Evolutionary conservation across 2,888 invertebrate species (phyloP).

Genomic region (Pristionchus japonicus): DNA sequence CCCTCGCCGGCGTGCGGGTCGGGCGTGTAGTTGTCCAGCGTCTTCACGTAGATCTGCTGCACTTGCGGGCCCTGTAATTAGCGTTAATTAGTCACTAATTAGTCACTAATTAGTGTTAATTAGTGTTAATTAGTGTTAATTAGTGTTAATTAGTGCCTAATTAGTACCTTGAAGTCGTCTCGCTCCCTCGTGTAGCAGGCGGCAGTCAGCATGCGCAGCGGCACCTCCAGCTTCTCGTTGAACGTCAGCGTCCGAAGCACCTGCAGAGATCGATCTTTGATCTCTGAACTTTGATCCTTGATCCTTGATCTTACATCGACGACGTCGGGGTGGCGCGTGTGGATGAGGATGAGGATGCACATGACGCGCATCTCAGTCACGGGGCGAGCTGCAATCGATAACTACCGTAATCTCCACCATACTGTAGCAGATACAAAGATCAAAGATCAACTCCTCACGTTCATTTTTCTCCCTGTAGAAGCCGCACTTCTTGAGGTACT

Average conservation of each 20-base stretch:
- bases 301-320: background rate
- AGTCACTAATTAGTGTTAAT: background rate
- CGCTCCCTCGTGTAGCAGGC: slow-evolving; percentile 17
- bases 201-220: background rate
- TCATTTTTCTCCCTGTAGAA: background rate
- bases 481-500: slow-evolving; percentile 8
- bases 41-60: background rate
- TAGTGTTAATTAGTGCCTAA: background rate
- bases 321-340: background rate
- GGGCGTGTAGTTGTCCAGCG: too few species aligned
- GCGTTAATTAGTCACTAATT: background rate
- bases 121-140: background rate
- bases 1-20: background rate
- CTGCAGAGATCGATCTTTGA: background rate
- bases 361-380: slow-evolving; percentile 8
- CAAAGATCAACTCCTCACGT: background rate
- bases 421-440: background rate
- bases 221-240: slow-evolving; percentile 20
- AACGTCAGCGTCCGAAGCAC: background rate
- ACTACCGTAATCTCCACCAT: too few species aligned
- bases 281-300: background rate
- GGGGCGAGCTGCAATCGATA: background rate
- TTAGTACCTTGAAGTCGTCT: background rate
- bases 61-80: background rate
- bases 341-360: background rate